Evolutionary conservation across 2,797 vertebrate species (phyloP), one percentile per base, ranked within the genome.

Genomic region (Hippopotamyrus pictus): DNA sequence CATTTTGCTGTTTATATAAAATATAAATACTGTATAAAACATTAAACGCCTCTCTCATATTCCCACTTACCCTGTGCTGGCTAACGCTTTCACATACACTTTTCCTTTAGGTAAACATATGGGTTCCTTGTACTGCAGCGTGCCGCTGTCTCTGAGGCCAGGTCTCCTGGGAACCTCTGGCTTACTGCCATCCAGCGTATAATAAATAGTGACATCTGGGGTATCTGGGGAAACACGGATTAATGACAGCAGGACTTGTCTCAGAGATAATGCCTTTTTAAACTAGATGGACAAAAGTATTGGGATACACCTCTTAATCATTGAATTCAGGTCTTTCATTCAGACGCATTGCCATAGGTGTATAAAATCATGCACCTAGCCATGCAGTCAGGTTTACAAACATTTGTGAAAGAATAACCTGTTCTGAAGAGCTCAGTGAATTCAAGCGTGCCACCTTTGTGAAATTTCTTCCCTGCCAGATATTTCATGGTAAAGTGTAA

Each of bases 171-270:
- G 2, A 50, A 92, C 76, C 65, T 94, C 95, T 9, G 98, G 98
- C 89, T 95, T 97, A 50, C 95, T 98, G 88, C 98, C 97, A 89
- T 99, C 97, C 93, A 98, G 89, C 0, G 98, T 98, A 92, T 96
- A 99, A 94, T 96, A 97, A 93, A 99, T 95, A 29, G 88, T 93
- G 51, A 96, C 97, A 73, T 94, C 96, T 1, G 95, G 94, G 50
- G 97, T 96, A 90, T 97, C 98, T 99, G 93, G 90, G 92, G 92
- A 85, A 85, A 59, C 12, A 84, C 14, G 9, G 17, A 25, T 3
- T 3, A 87, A 29, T 83, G 41, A 48, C 17, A 19, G 41, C 41
- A 83, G 44, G n/a, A 82, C 8, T 1, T n/a, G 46, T 33, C 65
- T 73, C 29, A 33, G 29, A 33, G 65, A 33, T 69, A 69, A 69